Evolutionary conservation across 2,113 vertebrate species (phyloP), one percentile per base, ranked within the genome.

Genomic region (Motacilla alba): DNA sequence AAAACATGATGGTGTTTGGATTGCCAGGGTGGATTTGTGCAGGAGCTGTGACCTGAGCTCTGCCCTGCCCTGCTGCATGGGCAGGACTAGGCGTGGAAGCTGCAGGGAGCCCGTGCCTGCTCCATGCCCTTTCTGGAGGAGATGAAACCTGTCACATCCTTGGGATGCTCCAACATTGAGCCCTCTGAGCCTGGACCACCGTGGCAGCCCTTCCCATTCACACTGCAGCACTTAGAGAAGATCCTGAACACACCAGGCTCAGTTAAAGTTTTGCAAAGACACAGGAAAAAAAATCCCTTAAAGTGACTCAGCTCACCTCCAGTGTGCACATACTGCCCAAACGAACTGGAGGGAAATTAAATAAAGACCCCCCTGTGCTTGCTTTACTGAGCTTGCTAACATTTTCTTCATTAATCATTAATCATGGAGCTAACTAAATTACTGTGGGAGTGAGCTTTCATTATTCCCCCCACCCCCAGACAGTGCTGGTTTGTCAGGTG

Each of bases 1-100:
- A 37, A 66, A 66, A 43, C 0, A 3, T 3, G 23, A 50, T 2
- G 8, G 23, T 33, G 53, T 69, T 52, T 66, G 83, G 33, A 19
- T 30, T 16, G 28, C 26, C 37, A 7, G 7, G 5, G 12, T 3
- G 13, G 52, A 13, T 24, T 1, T 49, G 44, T 20, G 62, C 55
- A 9, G 1, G 7, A 27, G 68, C 15, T 21, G 39, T 5, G 14
- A 8, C 13, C 21, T 0, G 4, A 47, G 53, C 17, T 70, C 26
- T 83, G 24, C 53, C 11, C 58, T 28, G 35, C 35, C 35, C 35
- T 35, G 35, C 35, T 35, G 35, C 35, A 35, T 30, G 49, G 4
- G 62, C 37, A 78, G 66, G 21, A 46, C 2, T 5, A 23, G 35
- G 28, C 7, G 1, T 2, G 66, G 70, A 8, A 30, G 35, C 11